phyloP scores from a whole-genome alignment of 1,140 invertebrate genomes.

The Neomicropteryx cornuta region DNA sequence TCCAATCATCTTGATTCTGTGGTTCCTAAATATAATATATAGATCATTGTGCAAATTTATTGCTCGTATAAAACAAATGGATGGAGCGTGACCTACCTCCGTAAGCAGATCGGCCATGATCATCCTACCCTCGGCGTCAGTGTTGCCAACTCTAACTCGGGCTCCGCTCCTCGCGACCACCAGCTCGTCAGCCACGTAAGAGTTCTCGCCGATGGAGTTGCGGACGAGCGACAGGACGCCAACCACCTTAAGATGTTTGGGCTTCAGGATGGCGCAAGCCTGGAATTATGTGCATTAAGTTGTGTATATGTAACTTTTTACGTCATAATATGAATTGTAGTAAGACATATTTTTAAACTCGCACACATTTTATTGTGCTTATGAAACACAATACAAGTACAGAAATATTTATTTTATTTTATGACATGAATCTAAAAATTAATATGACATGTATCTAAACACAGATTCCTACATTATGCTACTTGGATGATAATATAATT shows the following conservation, averaged over 20 bases:
- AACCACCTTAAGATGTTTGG: slow-evolving; percentile 69
- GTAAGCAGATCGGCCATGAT: slow-evolving; percentile 91
- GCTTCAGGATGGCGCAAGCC: slow-evolving; percentile 46
- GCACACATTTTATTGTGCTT: no score
- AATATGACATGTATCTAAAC: no score
- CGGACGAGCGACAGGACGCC: slow-evolving; percentile 76
- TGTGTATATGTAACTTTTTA: no score
- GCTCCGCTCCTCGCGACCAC: slow-evolving; percentile 75
- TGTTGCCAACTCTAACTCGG: slow-evolving; percentile 78
- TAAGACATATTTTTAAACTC: no score
- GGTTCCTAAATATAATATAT: no score
- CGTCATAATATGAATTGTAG: no score
- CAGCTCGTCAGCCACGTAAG: slow-evolving; percentile 85
- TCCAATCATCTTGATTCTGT: no score
- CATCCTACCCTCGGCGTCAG: slow-evolving; percentile 91
- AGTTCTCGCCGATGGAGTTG: slow-evolving; percentile 82
- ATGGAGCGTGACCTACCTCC: slow-evolving; percentile 46
- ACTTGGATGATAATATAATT: no score
- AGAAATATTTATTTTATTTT: no score
- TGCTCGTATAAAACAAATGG: background rate
- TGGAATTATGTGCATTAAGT: slow-evolving; percentile 9
- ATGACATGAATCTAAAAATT: no score
- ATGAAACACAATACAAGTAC: no score
- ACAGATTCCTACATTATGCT: no score
- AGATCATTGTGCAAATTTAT: slow-evolving; percentile 2